Evolutionary conservation across 92 coral and sea anemone genomes (phyloP).

Genomic region (Zoanthus sansibaricus): DNA sequence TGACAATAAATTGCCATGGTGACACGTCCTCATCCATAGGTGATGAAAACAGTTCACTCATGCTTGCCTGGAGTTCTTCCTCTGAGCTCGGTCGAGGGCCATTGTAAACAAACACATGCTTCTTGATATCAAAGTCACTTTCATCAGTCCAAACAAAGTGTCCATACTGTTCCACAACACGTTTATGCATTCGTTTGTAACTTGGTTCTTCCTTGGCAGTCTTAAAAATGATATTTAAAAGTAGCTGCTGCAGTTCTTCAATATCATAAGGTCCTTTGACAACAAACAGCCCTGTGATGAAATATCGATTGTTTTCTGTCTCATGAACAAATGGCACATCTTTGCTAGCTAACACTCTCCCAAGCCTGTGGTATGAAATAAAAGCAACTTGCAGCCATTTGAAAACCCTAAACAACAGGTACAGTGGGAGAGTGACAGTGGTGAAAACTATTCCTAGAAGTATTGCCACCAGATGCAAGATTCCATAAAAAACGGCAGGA

Average conservation of each 20-base stretch:
- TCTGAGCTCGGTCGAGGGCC: conserved; percentile 82
- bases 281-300: conserved; percentile 86
- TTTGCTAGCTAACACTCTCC: conserved; percentile 76
- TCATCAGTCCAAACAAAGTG: conserved; percentile 91
- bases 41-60: conserved; percentile 72
- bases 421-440: conserved; percentile 81
- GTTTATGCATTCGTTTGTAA: conserved; percentile 83
- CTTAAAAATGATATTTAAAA: conserved; percentile 79
- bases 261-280: conserved; percentile 80
- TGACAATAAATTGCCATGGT: conserved; percentile 87
- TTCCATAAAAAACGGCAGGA: conserved; percentile 80
- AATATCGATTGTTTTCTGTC: conserved; percentile 82
- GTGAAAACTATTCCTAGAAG: conserved; percentile 75
- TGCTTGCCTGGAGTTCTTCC: conserved; percentile 67
- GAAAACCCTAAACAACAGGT: conserved; percentile 76
- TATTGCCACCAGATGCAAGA: conserved; percentile 82
- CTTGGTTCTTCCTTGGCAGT: conserved; percentile 83
- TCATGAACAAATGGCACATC: conserved; percentile 96
- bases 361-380: conserved; percentile 79
- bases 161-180: conserved; percentile 77
- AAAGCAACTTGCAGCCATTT: conserved; percentile 78
- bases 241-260: conserved; percentile 73
- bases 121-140: conserved; percentile 80
- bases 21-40: conserved; percentile 79
- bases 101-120: conserved; percentile 70